Base-by-base conservation (phyloP, 2,113 vertebrate species). In the Smithornis capensis region DNA sequence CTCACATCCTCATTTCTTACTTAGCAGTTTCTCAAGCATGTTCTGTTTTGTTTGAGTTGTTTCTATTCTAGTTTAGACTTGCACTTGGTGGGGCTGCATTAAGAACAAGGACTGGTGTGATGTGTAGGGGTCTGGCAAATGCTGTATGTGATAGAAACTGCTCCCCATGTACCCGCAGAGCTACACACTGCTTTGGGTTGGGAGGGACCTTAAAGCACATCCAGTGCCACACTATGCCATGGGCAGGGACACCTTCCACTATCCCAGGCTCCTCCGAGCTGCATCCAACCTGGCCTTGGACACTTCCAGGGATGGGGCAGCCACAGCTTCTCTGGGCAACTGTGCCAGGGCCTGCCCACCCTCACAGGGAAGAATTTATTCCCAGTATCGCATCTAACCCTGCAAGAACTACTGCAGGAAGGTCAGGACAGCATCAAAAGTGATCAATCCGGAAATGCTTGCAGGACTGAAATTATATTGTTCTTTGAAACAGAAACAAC, bases 111-210 rank as follows among this genome's bases (percentile, higher is more conserved):
- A 10, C 33, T 22, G 6, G 9, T 2, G 70, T 15, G 53, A 24
- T 6, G 14, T 6, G 8, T 5, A 23, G 12, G 9, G 40, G 7
- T 24, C 29, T 52, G 19, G 7, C 42, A 19, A 18, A 23, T 5
- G 40, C 64, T 17, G 2, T 8, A 0, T 1, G 0, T 12, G 18
- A 10, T 1, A 6, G 64, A 28, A 45, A 25, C 22, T 3, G 23
- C 7, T 19, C 13, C 10, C 28, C 38, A 44, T 33, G 28, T 49
- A 4, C 5, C 33, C 40, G 56, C 33, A 16, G 50, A 56, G 40
- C 10, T 52, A 31, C 42, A 33, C 52, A 25, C 28, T 38, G n/a
- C 52, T 56, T 47, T 81, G 63, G 55, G 27, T 31, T 37, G n/a
- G 63, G n/a, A 45, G 40, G 52, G 15, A 31, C 44, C 73, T 37